Conservation (phyloP, 2,113 vertebrate species). For the Otolemur garnettii region DNA sequence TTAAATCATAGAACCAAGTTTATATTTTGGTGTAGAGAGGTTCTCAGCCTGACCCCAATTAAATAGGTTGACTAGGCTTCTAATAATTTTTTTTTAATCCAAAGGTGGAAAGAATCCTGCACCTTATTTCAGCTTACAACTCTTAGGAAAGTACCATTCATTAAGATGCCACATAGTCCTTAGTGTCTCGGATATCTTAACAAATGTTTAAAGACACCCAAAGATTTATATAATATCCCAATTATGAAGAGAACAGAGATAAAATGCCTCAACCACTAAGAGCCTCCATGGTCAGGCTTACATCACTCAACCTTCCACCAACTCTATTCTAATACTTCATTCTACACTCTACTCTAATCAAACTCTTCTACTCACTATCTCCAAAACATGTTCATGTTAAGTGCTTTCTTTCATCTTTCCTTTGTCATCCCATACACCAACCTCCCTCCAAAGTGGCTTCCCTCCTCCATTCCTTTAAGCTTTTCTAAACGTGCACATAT, state of each 20-base stretch:
- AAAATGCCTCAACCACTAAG: not conserved
- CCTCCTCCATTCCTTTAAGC: not conserved
- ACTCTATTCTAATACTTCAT: too few relatives aligned
- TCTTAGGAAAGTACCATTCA: not conserved
- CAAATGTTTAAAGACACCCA: not conserved
- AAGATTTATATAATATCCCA: not conserved
- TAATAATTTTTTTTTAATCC: not conserved
- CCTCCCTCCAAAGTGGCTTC: not conserved
- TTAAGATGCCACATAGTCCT: not conserved
- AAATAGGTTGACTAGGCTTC: not conserved
- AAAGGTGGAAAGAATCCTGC: not conserved
- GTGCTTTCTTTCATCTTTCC: not conserved
- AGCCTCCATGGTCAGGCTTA: not conserved
- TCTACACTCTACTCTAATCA: not conserved
- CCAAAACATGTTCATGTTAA: not conserved
- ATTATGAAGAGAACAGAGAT: not conserved
- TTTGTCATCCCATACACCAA: not conserved
- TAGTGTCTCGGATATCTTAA: not conserved
- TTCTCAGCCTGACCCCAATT: not conserved
- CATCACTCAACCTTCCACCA: not conserved
- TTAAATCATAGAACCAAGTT: not conserved
- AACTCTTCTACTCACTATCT: not conserved
- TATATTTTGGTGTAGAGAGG: not conserved
- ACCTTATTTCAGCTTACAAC: not conserved
- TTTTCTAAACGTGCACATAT: not conserved